Percentiles rank a stretch among this genome's conserved stretches.
These are phyloP conservation scores for Pterostichus niger DNA, from an alignment of 2,888 invertebrate species.

Conservation along the genomic window DNA sequence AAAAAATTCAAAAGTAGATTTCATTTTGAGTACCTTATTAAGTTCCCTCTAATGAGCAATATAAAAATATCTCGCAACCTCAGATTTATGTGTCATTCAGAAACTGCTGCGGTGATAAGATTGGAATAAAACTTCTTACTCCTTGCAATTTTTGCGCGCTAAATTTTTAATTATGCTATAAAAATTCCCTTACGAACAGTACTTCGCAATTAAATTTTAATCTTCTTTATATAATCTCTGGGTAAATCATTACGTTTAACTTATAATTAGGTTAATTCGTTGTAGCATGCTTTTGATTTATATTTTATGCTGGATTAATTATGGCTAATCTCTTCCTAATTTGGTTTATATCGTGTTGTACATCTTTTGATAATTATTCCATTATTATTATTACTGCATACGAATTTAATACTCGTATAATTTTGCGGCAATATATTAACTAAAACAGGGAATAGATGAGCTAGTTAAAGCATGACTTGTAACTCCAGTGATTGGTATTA, in stretches of 20 bases:
- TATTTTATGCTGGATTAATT: constrained; percentile 23
- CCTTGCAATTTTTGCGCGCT: neutral
- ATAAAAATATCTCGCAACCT: no score
- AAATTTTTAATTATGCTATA: constrained; percentile 39
- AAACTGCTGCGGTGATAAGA: no score
- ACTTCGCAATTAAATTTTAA: constrained; percentile 35
- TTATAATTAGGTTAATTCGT: constrained; percentile 21
- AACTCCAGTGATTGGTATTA: no score
- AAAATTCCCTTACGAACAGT: constrained; percentile 2
- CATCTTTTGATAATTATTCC: neutral
- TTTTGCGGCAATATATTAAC: no score
- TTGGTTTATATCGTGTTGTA: neutral
- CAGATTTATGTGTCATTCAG: no score
- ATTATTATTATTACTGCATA: neutral
- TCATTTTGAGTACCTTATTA: constrained; percentile 18
- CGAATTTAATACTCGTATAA: no score
- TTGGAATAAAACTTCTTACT: no score
- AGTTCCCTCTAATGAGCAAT: no score
- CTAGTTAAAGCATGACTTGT: no score
- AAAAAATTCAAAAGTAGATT: neutral
- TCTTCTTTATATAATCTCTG: constrained; percentile 11
- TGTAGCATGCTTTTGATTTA: constrained; percentile 33
- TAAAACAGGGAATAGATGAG: no score
- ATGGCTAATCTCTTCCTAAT: neutral
- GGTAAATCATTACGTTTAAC: constrained; percentile 33